Base-by-base conservation (phyloP, 2,113 vertebrate genomes). In the Opisthocomus hoazin region DNA sequence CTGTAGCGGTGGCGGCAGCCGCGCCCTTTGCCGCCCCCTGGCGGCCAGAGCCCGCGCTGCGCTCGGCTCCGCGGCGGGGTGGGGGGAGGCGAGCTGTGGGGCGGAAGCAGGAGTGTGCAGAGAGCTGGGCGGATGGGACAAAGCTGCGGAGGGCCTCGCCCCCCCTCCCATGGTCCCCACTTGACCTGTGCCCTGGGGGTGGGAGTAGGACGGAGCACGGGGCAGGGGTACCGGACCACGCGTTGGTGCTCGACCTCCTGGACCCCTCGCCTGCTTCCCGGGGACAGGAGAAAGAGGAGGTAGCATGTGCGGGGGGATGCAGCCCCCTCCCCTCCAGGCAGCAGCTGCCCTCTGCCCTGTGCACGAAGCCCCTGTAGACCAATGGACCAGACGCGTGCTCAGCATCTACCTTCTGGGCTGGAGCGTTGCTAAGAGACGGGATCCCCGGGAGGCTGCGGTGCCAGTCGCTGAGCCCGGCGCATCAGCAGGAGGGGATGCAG, bases 361-460 rank as follows among this genome's bases (percentile, higher is more conserved):
- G 61, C 57, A 7, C 2, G 10, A 14, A 56, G 76, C 26, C 54
- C 16, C 54, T 15, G 0, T 3, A 45, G 70, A 14, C 63, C 1
- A 4, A 20, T 50, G 81, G 93, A 73, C 69, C 58, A 91, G 95
- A 86, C 74, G 58, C 73, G 82, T 82, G 79, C 91, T 86, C 96
- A 84, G 81, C 87, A 93, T 92, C 93, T 87, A 81, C 94, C 93
- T 82, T 53, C 90, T 45, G 94, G 97, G 91, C 93, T 68, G 81
- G 43, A 73, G 90, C 5, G 90, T 95, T 97, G 97, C 97, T 94
- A 95, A 70, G 96, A 95, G 69, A 97, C 73, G 0, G 39, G 26
- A 57, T 94, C 93, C 90, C 26, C 0, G 69, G 94, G 96, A 94
- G n/a, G 68, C 69, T 7, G 77, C 23, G 2, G 57, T 63, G 92